Base-by-base conservation (phyloP, 2,113 vertebrate species). In the Pterocles burchelli region DNA sequence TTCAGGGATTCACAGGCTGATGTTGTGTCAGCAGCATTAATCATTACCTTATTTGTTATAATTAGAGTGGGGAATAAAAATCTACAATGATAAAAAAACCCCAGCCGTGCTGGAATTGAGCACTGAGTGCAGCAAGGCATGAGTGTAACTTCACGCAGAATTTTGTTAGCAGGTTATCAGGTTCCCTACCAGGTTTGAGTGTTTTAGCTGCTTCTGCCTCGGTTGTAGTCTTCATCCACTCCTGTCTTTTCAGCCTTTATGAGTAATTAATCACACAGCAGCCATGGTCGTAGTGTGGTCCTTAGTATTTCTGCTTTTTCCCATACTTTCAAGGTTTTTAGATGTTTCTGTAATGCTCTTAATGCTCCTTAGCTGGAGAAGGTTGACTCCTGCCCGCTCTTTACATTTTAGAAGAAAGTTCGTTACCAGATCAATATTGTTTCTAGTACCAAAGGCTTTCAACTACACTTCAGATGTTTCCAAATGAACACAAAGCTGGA, bases 21-120 rank as follows among this genome's bases (percentile, higher is more conserved):
- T 90, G 20, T 85, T 81, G 43, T 89, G 85, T 68, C 58, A 65
- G 36, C 49, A 76, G 71, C 52, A 76, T 88, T 85, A 88, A 85
- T 93, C 75, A 83, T 85, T 87, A 67, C 45, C 59, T 59, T 91
- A 85, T 95, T 95, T 20, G 20, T 91, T 90, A 73, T 85, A 85
- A 90, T 92, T 76, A 90, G 58, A 90, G 79, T 61, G 24, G 34
- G 36, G 68, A 96, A 91, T 83, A 94, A 92, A 92, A 92, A 43
- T 51, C 25, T 68, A 38, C 54, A 80, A 83, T 33, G 68, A 43
- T 72, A 59, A 94, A 90, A 89, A 79, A 31, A 1, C 33, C 86
- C 86, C 67, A 90, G 54, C 67, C 92, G 79, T 90, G 75, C 49
- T 90, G 79, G 67, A 88, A 90, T 59, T 93, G 78, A 88, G 45